Percentiles rank a stretch among this genome's conserved stretches.
These are phyloP conservation scores for Cricetomys ansorgei DNA, from an alignment of 2,113 vertebrate genomes.

Conservation along the genomic window DNA sequence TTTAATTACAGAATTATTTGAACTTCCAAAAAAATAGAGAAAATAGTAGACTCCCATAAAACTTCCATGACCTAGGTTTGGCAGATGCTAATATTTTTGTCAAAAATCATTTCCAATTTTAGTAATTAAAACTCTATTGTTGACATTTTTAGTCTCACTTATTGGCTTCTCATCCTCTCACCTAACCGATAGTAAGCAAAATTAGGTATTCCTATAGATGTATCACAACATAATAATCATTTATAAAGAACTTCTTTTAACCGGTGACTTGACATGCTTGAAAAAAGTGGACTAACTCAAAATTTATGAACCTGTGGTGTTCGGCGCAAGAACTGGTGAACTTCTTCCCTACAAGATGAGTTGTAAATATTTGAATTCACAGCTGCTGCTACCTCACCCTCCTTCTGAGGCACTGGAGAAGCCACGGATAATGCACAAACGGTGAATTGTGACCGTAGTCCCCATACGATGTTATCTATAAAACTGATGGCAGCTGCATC, in stretches of 20 bases:
- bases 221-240: neutral
- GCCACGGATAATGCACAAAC: neutral
- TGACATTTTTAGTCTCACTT: neutral
- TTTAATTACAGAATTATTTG: neutral
- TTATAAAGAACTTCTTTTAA: neutral
- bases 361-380: slow-evolving; percentile 33
- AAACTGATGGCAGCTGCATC: neutral
- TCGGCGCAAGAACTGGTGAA: neutral
- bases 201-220: neutral
- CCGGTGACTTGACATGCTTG: neutral
- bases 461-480: neutral
- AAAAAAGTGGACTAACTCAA: neutral
- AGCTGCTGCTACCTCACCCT: neutral
- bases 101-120: neutral
- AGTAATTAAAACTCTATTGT: slow-evolving; percentile 3
- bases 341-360: neutral
- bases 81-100: slow-evolving; percentile 9
- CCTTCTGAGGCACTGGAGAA: neutral
- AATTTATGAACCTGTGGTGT: neutral
- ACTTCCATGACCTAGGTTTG: neutral
- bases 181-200: neutral
- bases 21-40: slow-evolving; percentile 4
- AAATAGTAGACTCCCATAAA: neutral
- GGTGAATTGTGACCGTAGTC: neutral
- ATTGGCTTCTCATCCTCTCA: neutral